A percentile compares a stretch with the other conserved stretches of the same genome.
Conservation (phyloP, 2,797 vertebrate genomes). For the Eidolon dupreanum region DNA sequence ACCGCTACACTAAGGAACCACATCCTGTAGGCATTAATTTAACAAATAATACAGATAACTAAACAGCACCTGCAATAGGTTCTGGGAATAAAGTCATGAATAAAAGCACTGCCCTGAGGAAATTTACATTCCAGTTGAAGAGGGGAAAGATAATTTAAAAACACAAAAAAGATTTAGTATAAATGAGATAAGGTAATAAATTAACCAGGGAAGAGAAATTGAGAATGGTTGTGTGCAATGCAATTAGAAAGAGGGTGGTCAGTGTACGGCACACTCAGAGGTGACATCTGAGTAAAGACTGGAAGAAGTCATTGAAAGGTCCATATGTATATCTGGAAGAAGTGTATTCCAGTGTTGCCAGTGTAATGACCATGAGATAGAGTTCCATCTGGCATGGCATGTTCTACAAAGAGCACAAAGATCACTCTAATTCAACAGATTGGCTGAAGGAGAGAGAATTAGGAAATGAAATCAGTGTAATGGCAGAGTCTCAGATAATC, state of each 20-base stretch:
- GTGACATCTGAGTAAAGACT: background rate
- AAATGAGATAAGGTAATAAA: background rate
- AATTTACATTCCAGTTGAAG: background rate
- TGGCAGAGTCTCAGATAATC: background rate
- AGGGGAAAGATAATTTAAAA: background rate
- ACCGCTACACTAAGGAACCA: too few species aligned
- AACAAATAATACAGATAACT: background rate
- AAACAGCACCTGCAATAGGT: background rate
- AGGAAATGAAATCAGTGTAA: background rate
- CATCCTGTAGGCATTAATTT: background rate
- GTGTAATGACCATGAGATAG: accelerated
- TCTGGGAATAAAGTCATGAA: background rate
- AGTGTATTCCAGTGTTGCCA: too few species aligned
- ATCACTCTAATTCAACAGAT: background rate
- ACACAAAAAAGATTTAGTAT: background rate
- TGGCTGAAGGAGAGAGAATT: background rate
- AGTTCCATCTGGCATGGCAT: background rate
- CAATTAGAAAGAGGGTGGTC: background rate
- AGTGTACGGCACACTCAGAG: background rate
- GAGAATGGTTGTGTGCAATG: background rate
- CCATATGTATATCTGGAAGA: background rate
- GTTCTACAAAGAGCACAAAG: background rate
- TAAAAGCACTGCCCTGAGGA: background rate
- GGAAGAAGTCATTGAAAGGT: background rate
- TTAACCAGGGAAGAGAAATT: background rate